Evolutionary conservation across 2,888 invertebrate species (phyloP), one percentile per base, ranked within the genome.

Genomic region (Syrphus vitripennis): DNA sequence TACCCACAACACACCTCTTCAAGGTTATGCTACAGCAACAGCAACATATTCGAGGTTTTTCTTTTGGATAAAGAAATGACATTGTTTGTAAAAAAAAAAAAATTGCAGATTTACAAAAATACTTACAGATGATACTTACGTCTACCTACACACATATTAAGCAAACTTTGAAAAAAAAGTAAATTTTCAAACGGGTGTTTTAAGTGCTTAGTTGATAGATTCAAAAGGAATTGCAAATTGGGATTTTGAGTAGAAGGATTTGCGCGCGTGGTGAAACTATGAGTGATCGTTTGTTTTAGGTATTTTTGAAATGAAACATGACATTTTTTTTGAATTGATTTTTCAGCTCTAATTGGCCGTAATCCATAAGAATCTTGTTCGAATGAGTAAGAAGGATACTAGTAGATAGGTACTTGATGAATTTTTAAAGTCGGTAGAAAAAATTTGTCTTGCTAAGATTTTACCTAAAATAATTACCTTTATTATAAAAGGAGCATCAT

Each of bases 191-290:
- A 80, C 4, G 53, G 50, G 75, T 34, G 75, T 19, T 53, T 69
- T 81, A 75, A 61, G 42, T 75, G n/a, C n/a, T n/a, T n/a, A 61
- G 61, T 75, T 61, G 69, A 75, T 45, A 31, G 50, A 59, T 24
- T 55, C 55, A 70, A 55, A 53, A 40, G 70, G 48, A 55, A 70
- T 40, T 26, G 29, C 26, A 55, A 72, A 59, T 72, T 59, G 55
- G 40, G 26, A 55, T 55, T 55, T 53, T 55, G 21, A 40, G 26
- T 26, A 6, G 19, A n/a, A 55, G 55, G 40, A 40, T 57, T 70
- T 40, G n/a, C 24, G n/a, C n/a, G n/a, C n/a, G n/a, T n/a, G n/a
- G n/a, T 31, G 24, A 61, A 21, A 24, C 24, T 14, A 24, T 40
- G n/a, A n/a, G n/a, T n/a, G n/a, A n/a, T 40, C 50, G 37, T 53